Evolutionary conservation across 1,140 invertebrate species (phyloP).

Genomic region (Rhizoglyphus robini): DNA sequence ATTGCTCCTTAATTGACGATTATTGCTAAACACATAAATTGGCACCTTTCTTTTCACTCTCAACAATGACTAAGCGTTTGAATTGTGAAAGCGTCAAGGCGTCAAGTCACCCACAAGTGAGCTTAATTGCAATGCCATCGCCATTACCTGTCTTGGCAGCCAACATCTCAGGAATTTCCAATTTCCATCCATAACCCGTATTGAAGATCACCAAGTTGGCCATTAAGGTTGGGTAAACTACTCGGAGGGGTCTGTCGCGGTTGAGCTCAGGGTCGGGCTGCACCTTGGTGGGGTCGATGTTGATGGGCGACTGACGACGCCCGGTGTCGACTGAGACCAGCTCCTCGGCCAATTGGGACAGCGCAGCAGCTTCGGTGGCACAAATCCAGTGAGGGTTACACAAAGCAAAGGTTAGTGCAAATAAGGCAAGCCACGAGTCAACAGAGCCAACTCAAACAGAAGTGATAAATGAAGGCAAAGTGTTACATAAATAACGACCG

Average conservation of each 20-base stretch:
- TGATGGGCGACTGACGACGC: slow-evolving; percentile 7
- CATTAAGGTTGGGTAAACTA: slow-evolving; percentile 5
- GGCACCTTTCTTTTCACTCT: too few relatives aligned
- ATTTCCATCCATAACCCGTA: slow-evolving; percentile 12
- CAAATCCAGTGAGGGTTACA: not conserved
- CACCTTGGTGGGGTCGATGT: not conserved
- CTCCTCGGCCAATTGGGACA: not conserved
- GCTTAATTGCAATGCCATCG: not conserved
- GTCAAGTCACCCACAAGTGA: not conserved
- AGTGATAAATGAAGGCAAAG: not conserved
- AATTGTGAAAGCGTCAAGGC: too few relatives aligned
- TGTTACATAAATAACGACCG: not conserved
- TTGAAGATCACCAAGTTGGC: not conserved
- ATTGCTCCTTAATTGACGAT: too few relatives aligned
- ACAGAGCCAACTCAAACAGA: not conserved
- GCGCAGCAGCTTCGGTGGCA: not conserved
- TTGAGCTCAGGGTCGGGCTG: not conserved
- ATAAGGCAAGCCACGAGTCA: not conserved
- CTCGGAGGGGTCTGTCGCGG: not conserved
- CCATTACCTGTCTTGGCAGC: not conserved
- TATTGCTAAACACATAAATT: too few relatives aligned
- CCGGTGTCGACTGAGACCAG: not conserved
- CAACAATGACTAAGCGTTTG: too few relatives aligned
- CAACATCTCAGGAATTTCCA: slow-evolving; percentile 7
- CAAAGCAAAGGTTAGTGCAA: not conserved